Percentiles rank a stretch among this genome's conserved stretches.
phyloP scores from a whole-genome alignment of 2,888 invertebrate species.

The Eugnorisma glareosa region DNA sequence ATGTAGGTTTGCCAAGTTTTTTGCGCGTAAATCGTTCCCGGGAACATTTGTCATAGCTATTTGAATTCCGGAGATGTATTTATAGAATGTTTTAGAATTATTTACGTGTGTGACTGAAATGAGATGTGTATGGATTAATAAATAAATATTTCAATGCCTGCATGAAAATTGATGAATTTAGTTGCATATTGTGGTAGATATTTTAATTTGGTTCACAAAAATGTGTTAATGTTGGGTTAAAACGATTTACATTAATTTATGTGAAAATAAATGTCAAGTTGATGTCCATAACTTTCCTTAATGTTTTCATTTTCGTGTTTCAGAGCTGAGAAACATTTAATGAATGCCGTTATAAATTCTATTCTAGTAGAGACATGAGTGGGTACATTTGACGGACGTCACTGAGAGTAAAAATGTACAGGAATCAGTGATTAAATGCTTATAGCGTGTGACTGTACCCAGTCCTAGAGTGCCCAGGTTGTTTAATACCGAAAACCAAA shows the following conservation, averaged over 20 bases:
- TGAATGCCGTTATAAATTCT: background rate
- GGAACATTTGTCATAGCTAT: constrained; percentile 55
- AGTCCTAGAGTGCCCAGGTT: background rate
- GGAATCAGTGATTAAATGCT: background rate
- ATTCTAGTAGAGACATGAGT: background rate
- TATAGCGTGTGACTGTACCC: background rate
- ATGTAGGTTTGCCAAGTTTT: constrained; percentile 54
- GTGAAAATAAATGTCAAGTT: constrained; percentile 1
- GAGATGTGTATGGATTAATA: constrained; percentile 14
- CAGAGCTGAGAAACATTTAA: background rate
- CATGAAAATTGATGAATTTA: constrained; percentile 5
- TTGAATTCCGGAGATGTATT: constrained; percentile 32
- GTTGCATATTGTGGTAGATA: background rate
- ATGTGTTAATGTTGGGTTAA: background rate
- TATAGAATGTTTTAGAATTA: constrained; percentile 30
- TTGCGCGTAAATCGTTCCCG: constrained; percentile 31
- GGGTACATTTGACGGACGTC: background rate
- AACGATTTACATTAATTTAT: background rate
- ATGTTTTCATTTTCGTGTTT: background rate
- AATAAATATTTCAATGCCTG: constrained; percentile 4
- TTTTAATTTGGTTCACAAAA: constrained; percentile 3
- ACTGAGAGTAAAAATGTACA: background rate
- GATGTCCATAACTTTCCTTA: background rate
- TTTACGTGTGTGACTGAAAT: constrained; percentile 30
- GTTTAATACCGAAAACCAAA: background rate